phyloP scores from a whole-genome alignment of 2,888 invertebrate genomes.

The Parnassius glacialis region DNA sequence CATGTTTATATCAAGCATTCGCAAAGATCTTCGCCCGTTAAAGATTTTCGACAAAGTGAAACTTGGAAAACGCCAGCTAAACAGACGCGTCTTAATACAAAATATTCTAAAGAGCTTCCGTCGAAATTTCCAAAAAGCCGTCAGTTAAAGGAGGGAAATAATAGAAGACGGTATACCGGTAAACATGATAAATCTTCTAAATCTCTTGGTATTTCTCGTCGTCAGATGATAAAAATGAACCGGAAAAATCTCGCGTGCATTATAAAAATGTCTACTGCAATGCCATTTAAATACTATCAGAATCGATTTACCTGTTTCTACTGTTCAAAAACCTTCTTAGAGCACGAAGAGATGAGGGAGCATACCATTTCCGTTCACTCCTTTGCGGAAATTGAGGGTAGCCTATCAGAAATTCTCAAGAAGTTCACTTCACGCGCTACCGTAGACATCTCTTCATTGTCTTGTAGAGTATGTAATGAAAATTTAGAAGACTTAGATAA shows the following conservation, averaged over 20 bases:
- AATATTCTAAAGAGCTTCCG: too few species aligned
- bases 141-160: too few species aligned
- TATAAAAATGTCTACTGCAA: constrained; percentile 41
- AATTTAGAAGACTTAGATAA: constrained; percentile 32
- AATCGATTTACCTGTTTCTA: constrained; percentile 47
- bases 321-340: constrained; percentile 40
- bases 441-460: constrained; percentile 39
- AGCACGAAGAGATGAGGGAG: constrained; percentile 37
- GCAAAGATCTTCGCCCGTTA: background rate
- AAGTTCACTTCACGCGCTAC: constrained; percentile 37
- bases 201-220: constrained; percentile 1
- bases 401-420: constrained; percentile 24
- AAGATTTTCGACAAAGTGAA: too few species aligned
- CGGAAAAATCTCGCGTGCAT: constrained; percentile 36
- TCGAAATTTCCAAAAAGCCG: too few species aligned
- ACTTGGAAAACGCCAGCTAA: too few species aligned
- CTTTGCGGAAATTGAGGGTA: constrained; percentile 32
- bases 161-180: too few species aligned
- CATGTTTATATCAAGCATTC: constrained; percentile 7
- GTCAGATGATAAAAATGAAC: constrained; percentile 13
- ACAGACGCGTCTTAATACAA: too few species aligned
- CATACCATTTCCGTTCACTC: constrained; percentile 36
- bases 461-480: constrained; percentile 41
- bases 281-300: constrained; percentile 49
- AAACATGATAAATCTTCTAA: too few species aligned